phyloP scores from a whole-genome alignment of 2,113 vertebrate species.

The Speoplatyrhinus poulsoni region DNA sequence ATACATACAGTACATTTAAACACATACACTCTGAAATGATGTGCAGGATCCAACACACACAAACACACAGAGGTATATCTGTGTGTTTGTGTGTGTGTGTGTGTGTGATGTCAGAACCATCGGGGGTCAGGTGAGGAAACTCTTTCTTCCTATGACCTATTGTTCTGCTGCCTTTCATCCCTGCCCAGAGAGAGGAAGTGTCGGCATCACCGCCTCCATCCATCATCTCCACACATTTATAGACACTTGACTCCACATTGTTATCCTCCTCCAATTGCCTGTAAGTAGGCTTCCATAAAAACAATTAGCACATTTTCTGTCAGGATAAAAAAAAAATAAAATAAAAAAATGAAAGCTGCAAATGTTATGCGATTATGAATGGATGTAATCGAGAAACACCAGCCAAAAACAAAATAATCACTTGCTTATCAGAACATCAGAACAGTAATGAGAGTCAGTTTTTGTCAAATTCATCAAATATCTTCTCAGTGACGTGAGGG shows the following conservation, averaged over 20 bases:
- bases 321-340: too few species aligned
- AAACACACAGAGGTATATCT: slow-evolving; percentile 44
- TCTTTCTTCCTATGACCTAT: slow-evolving; percentile 76
- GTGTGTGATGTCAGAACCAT: slow-evolving; percentile 66
- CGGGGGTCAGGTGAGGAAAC: slow-evolving; percentile 66
- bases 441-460: too few species aligned
- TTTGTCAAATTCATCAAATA: too few species aligned
- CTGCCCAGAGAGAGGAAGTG: slow-evolving; percentile 71
- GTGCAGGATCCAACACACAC: slow-evolving; percentile 23
- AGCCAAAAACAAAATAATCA: too few species aligned
- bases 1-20: too few species aligned
- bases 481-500: too few species aligned
- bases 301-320: neutral
- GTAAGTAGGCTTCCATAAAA: slow-evolving; percentile 9
- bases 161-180: slow-evolving; percentile 75
- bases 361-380: neutral
- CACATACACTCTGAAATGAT: slow-evolving; percentile 27
- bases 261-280: slow-evolving; percentile 51
- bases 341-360: too few species aligned
- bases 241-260: slow-evolving; percentile 67
- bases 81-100: slow-evolving; percentile 18
- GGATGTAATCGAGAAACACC: neutral
- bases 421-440: too few species aligned
- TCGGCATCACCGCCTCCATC: slow-evolving; percentile 72
- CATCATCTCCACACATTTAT: slow-evolving; percentile 70